Evolutionary conservation across 2,888 invertebrate species (phyloP).

Genomic region (Punctoribates punctum): DNA sequence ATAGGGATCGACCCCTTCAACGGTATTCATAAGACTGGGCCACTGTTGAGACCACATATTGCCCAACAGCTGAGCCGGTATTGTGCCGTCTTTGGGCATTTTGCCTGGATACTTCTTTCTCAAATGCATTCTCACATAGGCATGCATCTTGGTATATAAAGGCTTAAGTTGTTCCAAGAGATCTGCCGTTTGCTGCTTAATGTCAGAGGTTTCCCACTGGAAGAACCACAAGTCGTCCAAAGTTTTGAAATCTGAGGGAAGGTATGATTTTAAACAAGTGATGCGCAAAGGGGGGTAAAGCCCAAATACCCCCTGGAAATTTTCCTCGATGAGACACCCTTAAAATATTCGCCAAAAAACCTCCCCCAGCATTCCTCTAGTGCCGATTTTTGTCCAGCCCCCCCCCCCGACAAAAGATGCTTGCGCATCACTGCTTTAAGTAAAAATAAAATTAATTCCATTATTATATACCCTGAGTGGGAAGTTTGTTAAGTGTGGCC

Average conservation of each 20-base stretch:
- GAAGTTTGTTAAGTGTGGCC: slow-evolving; percentile 54
- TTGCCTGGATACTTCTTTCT: slow-evolving; percentile 65
- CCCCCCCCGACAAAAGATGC: too few species aligned
- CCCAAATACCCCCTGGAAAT: too few species aligned
- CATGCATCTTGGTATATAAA: slow-evolving; percentile 75
- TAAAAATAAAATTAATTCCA: too few species aligned
- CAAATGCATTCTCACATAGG: slow-evolving; percentile 70
- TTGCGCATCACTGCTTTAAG: too few species aligned
- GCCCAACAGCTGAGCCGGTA: slow-evolving; percentile 75
- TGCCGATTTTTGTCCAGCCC: too few species aligned
- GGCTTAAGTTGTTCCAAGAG: slow-evolving; percentile 61
- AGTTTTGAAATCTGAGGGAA: slow-evolving; percentile 27
- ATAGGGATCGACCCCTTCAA: slow-evolving; percentile 66
- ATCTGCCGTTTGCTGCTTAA: slow-evolving; percentile 45
- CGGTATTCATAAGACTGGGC: slow-evolving; percentile 63
- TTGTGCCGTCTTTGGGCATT: slow-evolving; percentile 64
- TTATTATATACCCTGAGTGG: too few species aligned
- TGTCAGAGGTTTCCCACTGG: slow-evolving; percentile 31
- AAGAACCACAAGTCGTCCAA: slow-evolving; percentile 38
- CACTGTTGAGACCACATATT: slow-evolving; percentile 80
- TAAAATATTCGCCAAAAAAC: too few species aligned
- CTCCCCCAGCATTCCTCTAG: too few species aligned
- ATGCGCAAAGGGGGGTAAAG: too few species aligned
- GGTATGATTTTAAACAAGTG: too few species aligned
- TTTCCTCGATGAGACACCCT: too few species aligned